Base-by-base conservation (phyloP, 2,888 invertebrate genomes). In the Physocephala rufipes region DNA sequence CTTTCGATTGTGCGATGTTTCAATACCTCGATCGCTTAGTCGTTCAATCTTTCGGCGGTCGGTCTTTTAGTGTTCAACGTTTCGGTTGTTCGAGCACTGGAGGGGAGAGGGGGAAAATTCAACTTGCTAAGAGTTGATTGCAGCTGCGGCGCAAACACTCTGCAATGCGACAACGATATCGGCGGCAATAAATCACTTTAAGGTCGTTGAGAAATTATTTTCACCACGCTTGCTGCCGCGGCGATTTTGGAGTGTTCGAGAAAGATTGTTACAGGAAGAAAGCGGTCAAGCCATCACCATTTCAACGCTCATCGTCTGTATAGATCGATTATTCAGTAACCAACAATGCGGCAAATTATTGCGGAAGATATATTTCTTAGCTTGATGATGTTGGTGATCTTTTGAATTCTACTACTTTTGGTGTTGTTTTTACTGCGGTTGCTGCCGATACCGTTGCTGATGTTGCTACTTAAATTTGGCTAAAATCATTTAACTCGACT, bases 151-250 rank as follows among this genome's bases (percentile, higher is more conserved):
- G 28, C 47, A n/a, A 5, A 58, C 55, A 61, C 61, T 62, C 28
- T 73, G 58, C 2, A 73, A 74, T 76, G 70, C 73, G 70, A 71
- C 71, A 73, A 71, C 67, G 71, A 67, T 74, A 74, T 75, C 74
- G 70, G 61, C 71, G 66, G 67, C 71, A 71, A 75, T 74, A 76
- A 76, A 76, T 74, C 74, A 73, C 70, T 67, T 70, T 55, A 30
- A 73, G 70, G 72, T 71, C 72, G 65, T 53, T 4, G 24, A n/a
- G n/a, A 26, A 67, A 47, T 67, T 58, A 59, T 67, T 67, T 49
- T 43, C 47, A 9, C 66, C 53, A 19, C n/a, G 36, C n/a, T 53
- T 66, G 66, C 53, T 36, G 36, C 2, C 53, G n/a, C 53, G 19
- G 19, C 47, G 45, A 45, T 12, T 15, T 15, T 9, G 15, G 15